Conservation (phyloP, 2,888 invertebrate species). For the Phortica okadai region DNA sequence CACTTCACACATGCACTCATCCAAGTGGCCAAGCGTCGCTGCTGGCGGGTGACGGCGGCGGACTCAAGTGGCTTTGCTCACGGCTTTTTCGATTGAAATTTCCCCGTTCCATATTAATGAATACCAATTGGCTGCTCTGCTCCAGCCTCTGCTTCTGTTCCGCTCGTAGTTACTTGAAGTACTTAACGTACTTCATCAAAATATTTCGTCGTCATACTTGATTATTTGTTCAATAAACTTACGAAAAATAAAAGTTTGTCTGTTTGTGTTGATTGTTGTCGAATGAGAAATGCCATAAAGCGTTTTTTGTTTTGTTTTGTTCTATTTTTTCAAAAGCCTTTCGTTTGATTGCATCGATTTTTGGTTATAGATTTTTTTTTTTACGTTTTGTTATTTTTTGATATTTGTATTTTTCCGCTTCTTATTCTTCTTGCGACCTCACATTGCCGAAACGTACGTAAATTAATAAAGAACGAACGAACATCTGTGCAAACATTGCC, state of each 20-base stretch:
- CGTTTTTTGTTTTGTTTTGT: background rate
- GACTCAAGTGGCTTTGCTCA: too few species aligned
- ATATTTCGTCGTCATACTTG: constrained; percentile 3
- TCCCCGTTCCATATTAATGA: constrained; percentile 18
- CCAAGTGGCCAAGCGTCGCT: too few species aligned
- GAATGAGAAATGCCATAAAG: background rate
- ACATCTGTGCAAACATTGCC: constrained; percentile 72
- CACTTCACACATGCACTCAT: constrained; percentile 32
- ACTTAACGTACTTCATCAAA: constrained; percentile 22
- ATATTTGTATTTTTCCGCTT: constrained; percentile 36
- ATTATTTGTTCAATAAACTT: constrained; percentile 32
- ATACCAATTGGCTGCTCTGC: constrained; percentile 16
- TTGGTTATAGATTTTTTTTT: background rate
- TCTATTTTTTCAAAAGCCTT: background rate
- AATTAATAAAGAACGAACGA: constrained; percentile 53
- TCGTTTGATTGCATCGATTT: background rate
- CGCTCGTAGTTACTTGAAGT: background rate
- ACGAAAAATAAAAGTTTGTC: constrained; percentile 7
- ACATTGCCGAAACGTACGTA: constrained; percentile 46
- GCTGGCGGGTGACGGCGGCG: too few species aligned
- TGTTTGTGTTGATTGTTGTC: background rate
- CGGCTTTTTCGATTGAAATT: background rate
- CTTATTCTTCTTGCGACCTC: constrained; percentile 33
- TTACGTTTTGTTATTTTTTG: constrained; percentile 2
- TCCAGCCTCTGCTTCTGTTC: background rate